These are phyloP conservation scores for Dendrophyllia cribrosa DNA, from an alignment of 64 coral and sea anemone genomes.

Conservation along the genomic window DNA sequence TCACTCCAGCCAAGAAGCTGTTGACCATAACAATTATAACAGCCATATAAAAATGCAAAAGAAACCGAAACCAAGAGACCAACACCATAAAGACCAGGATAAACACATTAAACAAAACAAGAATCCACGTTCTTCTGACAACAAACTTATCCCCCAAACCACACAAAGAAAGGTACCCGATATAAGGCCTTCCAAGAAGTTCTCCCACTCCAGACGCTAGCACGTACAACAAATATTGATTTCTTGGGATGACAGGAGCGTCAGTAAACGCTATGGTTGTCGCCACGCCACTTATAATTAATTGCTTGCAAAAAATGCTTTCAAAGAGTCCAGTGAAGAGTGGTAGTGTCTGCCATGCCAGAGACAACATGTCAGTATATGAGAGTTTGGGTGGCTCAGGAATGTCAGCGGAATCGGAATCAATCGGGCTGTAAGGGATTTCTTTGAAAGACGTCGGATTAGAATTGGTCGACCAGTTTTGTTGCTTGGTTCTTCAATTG, in stretches of 20 bases:
- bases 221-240: slow-evolving; percentile 18
- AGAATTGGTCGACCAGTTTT: neutral
- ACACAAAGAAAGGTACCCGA: neutral
- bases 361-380: neutral
- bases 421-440: neutral
- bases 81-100: neutral
- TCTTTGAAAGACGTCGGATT: neutral
- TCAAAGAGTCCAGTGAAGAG: neutral
- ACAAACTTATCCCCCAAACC: neutral
- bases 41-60: neutral
- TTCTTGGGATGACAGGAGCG: neutral
- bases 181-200: neutral
- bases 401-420: neutral
- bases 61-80: slow-evolving; percentile 5
- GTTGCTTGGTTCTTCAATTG: neutral
- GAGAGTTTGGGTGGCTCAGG: neutral
- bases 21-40: neutral
- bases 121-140: neutral
- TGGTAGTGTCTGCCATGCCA: neutral
- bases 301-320: neutral
- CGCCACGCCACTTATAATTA: neutral
- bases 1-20: neutral
- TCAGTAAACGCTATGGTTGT: neutral
- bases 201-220: neutral
- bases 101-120: neutral